These are phyloP conservation scores for Lochmaea capreae DNA, from an alignment of 2,888 invertebrate species.

Conservation along the genomic window DNA sequence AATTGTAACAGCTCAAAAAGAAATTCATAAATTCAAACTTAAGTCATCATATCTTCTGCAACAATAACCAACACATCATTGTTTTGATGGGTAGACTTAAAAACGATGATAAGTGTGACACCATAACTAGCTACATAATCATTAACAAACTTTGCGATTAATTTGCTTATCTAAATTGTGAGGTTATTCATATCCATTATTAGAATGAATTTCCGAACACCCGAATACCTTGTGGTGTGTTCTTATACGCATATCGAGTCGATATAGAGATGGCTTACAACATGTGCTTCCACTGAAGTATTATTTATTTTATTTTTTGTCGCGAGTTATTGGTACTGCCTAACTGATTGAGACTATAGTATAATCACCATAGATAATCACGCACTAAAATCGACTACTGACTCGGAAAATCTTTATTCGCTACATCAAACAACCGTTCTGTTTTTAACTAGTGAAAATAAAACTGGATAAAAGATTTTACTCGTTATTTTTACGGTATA, in stretches of 20 bases:
- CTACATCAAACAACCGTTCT: not conserved
- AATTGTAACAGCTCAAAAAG: constrained; percentile 54
- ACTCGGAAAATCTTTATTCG: not conserved
- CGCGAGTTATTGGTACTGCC: not conserved
- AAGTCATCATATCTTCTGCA: constrained; percentile 48
- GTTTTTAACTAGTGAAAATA: constrained; percentile 1
- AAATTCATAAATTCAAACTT: constrained; percentile 54
- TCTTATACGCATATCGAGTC: constrained; percentile 13
- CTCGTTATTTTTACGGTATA: constrained; percentile 1
- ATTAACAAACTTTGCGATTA: constrained; percentile 46
- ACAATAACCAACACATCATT: constrained; percentile 40
- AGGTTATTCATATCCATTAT: constrained; percentile 40
- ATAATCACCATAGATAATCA: not conserved
- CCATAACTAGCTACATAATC: constrained; percentile 44
- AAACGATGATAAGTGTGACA: constrained; percentile 46
- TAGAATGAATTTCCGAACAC: constrained; percentile 22
- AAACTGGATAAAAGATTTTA: not conserved
- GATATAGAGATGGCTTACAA: not conserved
- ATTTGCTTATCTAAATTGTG: constrained; percentile 47
- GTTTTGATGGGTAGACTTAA: constrained; percentile 23
- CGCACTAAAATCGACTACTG: not conserved
- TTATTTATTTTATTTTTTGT: not conserved
- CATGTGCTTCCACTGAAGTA: not conserved
- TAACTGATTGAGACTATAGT: not conserved
- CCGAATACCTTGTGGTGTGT: constrained; percentile 17